Percentiles rank a stretch among this genome's conserved stretches.
Evolutionary conservation across 37 sponge, comb jelly and placozoan species (phyloP).

Genomic region (Beroe ovata): DNA sequence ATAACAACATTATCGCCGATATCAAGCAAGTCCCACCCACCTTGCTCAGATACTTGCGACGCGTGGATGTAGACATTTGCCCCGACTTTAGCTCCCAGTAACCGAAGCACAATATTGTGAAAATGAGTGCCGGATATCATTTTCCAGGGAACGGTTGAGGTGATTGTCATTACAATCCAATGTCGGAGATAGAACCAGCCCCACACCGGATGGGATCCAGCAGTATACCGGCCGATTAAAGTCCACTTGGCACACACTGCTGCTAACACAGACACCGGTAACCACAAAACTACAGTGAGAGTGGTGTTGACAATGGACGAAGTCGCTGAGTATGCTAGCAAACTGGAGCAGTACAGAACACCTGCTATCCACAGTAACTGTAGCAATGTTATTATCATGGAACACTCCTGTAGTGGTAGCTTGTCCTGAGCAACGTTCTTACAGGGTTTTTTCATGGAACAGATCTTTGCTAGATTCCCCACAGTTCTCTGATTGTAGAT

Average conservation of each 20-base stretch:
- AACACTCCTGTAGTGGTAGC: background rate
- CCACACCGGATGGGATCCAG: background rate
- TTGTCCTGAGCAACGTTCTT: background rate
- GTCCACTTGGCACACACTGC: background rate
- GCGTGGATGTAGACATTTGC: background rate
- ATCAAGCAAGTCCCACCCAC: background rate
- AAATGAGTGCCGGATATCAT: background rate
- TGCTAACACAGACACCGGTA: background rate
- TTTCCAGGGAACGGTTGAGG: background rate
- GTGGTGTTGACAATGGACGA: background rate
- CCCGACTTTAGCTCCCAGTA: background rate
- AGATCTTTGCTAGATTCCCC: background rate
- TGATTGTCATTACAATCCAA: background rate
- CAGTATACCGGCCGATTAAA: background rate
- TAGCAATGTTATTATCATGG: background rate
- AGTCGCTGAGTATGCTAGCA: background rate
- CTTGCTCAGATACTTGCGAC: background rate
- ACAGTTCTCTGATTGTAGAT: background rate
- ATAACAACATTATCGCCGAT: background rate
- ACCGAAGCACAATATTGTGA: background rate
- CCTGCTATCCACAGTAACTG: background rate
- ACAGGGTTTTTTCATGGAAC: background rate
- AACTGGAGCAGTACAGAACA: background rate
- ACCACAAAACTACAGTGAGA: background rate
- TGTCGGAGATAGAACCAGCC: background rate